Conservation (phyloP, 1,140 invertebrate genomes). For the Oreohelix idahoensis region DNA sequence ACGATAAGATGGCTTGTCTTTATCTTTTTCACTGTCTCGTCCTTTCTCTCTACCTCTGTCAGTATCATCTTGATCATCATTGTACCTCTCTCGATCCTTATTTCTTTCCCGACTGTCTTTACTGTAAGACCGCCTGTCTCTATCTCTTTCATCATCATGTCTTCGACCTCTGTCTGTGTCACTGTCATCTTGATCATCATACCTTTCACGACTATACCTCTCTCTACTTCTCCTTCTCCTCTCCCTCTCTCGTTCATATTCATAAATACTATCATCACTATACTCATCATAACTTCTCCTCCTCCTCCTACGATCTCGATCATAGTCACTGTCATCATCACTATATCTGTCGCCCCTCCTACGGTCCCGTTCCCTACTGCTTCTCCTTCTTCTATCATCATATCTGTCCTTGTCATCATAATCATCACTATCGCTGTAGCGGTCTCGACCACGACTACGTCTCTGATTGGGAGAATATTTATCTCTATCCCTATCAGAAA, state of each 20-base stretch:
- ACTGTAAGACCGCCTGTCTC: neutral
- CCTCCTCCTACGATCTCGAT: slow-evolving; percentile 14
- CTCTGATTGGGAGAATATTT: neutral
- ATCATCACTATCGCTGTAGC: neutral
- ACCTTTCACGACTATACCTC: slow-evolving; percentile 5
- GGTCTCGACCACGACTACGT: neutral
- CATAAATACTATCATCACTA: slow-evolving; percentile 32
- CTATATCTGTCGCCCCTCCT: neutral
- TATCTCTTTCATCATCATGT: neutral
- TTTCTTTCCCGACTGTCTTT: neutral
- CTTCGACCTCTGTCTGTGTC: neutral
- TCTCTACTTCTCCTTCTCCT: slow-evolving; percentile 12
- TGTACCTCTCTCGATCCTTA: neutral
- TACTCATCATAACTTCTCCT: slow-evolving; percentile 15
- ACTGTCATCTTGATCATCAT: slow-evolving; percentile 12
- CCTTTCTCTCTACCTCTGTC: neutral
- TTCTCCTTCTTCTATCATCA: neutral
- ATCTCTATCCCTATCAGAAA: slow-evolving; percentile 11
- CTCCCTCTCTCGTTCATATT: slow-evolving; percentile 23
- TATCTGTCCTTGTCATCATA: neutral
- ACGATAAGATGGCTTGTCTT: neutral
- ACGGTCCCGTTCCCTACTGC: neutral
- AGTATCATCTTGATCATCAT: slow-evolving; percentile 6
- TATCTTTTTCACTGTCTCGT: neutral
- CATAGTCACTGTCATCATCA: slow-evolving; percentile 35